Base-by-base conservation (phyloP, 64 coral and sea anemone species). In the Dendronephthya gigantea region DNA sequence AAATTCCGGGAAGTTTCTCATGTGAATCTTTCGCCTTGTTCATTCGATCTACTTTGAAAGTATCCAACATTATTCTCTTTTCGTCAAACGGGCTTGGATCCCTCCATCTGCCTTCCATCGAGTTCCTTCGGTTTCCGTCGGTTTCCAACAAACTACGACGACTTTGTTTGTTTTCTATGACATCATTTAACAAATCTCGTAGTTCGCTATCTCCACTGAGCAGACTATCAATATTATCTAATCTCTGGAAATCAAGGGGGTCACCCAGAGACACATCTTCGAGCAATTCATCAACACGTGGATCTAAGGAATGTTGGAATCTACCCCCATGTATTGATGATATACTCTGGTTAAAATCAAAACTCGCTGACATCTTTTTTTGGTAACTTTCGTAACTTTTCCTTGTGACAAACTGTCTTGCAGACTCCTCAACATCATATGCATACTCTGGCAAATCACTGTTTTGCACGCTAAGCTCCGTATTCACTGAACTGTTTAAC, bases 141-240 rank as follows among this genome's bases (percentile, higher is more conserved):
- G 9, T 79, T 15, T 34, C 72, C 19, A 39, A 10, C 9, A 79
- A 36, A 35, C 36, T 79, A 28, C 27, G n/a, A n/a, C n/a, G 32
- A 0, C 16, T 79, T 3, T 4, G 41, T 45, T 79, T 15, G 7
- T 39, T 23, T 62, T 7, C 72, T 15, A 79, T 79, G 36, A 79
- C 72, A 34, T 79, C 72, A 79, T 29, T 17, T 33, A 79, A 35
- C 36, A 79, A 79, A 34, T 79, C 72, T 39, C 72, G 30, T 79
- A 79, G 72, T 79, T 79, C 72, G 29, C 72, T 79, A 79, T 79
- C 72, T 17, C 72, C 72, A 79, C 36, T 79, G 2, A 79, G 72
- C 29, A 79, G 36, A 79, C 72, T 79, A 8, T 79, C 36, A 9
- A 79, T 12, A 35, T 79, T 79, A 33, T 79, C 36, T 39, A 79